Base-by-base conservation (phyloP, 2,888 invertebrate genomes). In the Drosophila parthenogenetica region DNA sequence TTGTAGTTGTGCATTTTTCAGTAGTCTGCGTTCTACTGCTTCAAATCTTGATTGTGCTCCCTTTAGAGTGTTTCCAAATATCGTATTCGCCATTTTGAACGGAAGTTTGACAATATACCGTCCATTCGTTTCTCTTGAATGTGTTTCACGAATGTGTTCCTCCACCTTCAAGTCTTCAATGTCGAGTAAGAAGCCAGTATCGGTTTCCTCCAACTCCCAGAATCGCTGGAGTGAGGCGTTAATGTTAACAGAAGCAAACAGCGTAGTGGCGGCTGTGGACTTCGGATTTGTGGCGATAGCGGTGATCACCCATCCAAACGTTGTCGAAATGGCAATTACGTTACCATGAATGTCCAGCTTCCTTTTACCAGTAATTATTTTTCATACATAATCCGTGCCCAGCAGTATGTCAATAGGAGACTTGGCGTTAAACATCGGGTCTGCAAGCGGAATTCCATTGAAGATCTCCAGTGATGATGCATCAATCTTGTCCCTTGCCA, bases 291-390 rank as follows among this genome's bases (percentile, higher is more conserved):
- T 16, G 42, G 17, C 16, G 16, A 42, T 17, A 10, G 11, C 42
- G 4, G 42, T 17, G 42, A 42, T 17, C 11, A 42, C 17, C 42
- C 42, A 42, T 42, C 42, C 42, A 42, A 42, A 42, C 11, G 16
- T 40, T 3, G 42, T 10, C 3, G 42, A 42, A 17, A 42, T 42
- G 16, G 17, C 17, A 17, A 42, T 17, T 42, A 42, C 42, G 16
- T 42, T 42, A 16, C 16, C 17, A n/a, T n/a, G n/a, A n/a, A n/a
- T n/a, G n/a, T n/a, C n/a, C n/a, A n/a, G n/a, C n/a, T n/a, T n/a
- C n/a, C 17, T 42, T 2, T 42, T 10, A 10, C 17, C 17, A 10
- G 42, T 42, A 8, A 42, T 17, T 10, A 17, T 11, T 17, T 17
- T 11, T 17, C 19, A 43, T 11, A 19, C 42, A 13, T 17, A 43